Base-by-base conservation (phyloP, 2,888 invertebrate genomes). In the Agrilus cyanescens region DNA sequence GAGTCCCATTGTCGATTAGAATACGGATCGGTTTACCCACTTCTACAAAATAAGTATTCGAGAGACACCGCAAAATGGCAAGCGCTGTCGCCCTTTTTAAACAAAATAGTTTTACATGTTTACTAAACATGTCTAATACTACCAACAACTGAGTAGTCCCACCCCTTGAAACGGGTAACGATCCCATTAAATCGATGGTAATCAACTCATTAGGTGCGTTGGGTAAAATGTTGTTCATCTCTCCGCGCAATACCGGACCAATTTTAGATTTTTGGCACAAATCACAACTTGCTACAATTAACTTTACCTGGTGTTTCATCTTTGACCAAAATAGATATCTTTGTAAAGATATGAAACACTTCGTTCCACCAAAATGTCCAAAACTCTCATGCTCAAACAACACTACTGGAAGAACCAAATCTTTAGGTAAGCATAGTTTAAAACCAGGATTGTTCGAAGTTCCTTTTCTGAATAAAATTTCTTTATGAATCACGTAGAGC, bases 1-100 rank as follows among this genome's bases (percentile, higher is more conserved):
- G 55, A 14, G 40, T 34, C 8, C 52, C 50, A 16, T 52, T 46
- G 32, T 51, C 52, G 13, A 42, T 43, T 4, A 49, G 32, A 20
- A 48, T 40, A 8, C 12, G 6, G n/a, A 16, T 12, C 4, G 44
- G 41, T 25, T 15, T 29, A 8, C 40, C 36, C 12, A 38, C 10
- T 1, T 25, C 2, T 7, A 15, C 12, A 18, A 38, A 18, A 38
- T 29, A 46, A 2, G 47, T 33, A 12, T 34, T 16, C 1, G 33
- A 10, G 10, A 48, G 37, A 16, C 37, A 15, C 3, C 40, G 43
- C 12, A 38, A 35, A 10, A 38, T 42, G 12, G 37, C 25, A 2
- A 7, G 8, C 2, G 49, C 35, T 0, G 40, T 48, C 0, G 50
- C 49, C 37, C 37, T 48, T 10, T n/a, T 15, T 33, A 46, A 3